Base-by-base conservation (phyloP, 2,888 invertebrate genomes). In the Ceramica pisi region DNA sequence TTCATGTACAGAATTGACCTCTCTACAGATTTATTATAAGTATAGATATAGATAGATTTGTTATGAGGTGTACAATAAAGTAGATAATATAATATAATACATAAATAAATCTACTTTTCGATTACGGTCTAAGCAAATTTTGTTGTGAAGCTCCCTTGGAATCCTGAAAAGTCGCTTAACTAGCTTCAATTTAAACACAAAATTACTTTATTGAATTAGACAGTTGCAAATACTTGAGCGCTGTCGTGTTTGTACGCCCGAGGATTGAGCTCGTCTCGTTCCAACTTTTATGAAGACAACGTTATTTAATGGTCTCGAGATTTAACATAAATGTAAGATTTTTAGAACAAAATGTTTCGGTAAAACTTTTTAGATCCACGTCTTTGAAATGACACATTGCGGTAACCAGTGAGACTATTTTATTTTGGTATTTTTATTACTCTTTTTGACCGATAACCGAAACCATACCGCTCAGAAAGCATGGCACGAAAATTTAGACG, bases 201-300 rank as follows among this genome's bases (percentile, higher is more conserved):
- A 67, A 67, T 76, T 60, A 66, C 55, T 77, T 75, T 60, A 69
- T 81, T 64, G 48, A 81, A 80, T 73, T 61, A 67, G 21, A 61
- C 60, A 67, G 60, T 56, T 73, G 46, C 55, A 59, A 76, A 76
- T 66, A 62, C 64, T 78, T 64, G 48, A 38, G 16, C 48, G 35
- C 38, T 41, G 53, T 3, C 62, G 53, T 60, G 55, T 63, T 65
- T 53, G 60, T 64, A 69, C 56, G 16, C 23, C 35, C 48, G 23
- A 46, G 19, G 16, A 64, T n/a, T 23, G 35, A 64, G 64, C 50
- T 21, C 23, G 60, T 35, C 31, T 53, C 51, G 71, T 41, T 61
- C 14, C 23, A 61, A 78, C 46, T 56, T 67, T 23, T 69, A 60
- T 55, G 23, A 68, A 53, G 23, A 57, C n/a, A 44, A 56, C 50